A percentile compares a stretch with the other conserved stretches of the same genome.
These are phyloP conservation scores for Rhipidura dahli DNA, from an alignment of 2,113 vertebrate species.

Conservation along the genomic window DNA sequence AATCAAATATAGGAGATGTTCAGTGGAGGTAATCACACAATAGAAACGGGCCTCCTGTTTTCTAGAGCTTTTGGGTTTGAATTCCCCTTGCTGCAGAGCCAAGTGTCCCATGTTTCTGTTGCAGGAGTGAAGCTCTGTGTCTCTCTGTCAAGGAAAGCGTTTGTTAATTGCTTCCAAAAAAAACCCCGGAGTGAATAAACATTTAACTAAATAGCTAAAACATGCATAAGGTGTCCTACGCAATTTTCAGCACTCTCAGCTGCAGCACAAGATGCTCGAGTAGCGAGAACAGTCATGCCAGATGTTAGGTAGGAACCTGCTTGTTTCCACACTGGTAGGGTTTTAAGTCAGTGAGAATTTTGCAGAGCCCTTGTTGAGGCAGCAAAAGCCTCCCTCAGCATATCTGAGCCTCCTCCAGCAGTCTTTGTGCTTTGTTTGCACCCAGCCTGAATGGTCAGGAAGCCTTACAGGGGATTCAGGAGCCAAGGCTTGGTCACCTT, in stretches of 20 bases:
- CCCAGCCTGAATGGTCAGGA: not conserved
- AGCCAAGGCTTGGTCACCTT: not conserved
- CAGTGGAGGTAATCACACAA: not conserved
- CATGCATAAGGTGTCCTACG: not conserved
- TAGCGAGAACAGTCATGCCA: not conserved
- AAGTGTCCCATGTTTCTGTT: not conserved
- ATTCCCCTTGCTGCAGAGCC: not conserved
- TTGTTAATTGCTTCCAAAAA: conserved; percentile 10
- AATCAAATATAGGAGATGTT: not conserved
- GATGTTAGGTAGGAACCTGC: not conserved
- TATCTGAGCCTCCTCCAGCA: not conserved
- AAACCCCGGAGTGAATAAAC: not conserved
- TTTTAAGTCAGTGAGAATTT: not conserved
- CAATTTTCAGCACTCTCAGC: not conserved
- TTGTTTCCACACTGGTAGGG: not conserved
- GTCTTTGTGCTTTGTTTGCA: not conserved
- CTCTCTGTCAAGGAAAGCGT: not conserved
- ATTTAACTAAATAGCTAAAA: conserved; percentile 37
- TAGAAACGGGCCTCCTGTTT: not conserved
- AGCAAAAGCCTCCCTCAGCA: not conserved
- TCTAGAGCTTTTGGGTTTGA: not conserved
- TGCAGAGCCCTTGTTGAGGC: not conserved
- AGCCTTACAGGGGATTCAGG: not conserved
- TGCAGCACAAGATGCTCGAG: conserved; percentile 16
- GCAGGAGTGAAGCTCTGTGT: not conserved